These are phyloP conservation scores for Corythoichthys haematopterus DNA, from an alignment of 2,113 vertebrate species.

Conservation along the genomic window DNA sequence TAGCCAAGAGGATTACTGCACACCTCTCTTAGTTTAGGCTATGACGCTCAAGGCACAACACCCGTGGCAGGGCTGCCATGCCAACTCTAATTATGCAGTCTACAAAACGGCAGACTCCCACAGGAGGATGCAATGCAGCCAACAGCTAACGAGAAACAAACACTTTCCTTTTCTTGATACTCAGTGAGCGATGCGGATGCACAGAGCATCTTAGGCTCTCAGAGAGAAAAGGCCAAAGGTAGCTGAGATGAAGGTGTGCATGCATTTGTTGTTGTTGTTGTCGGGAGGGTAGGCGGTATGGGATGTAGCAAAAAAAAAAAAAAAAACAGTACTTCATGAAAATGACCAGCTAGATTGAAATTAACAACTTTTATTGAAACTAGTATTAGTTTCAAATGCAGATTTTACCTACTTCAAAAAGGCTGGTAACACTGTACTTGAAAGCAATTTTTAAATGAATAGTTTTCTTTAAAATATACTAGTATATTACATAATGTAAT, in stretches of 20 bases:
- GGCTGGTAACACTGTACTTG: no score
- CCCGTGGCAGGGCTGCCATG: conserved; percentile 60
- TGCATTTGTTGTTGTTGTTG: background rate
- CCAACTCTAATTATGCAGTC: conserved; percentile 69
- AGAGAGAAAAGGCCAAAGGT: background rate
- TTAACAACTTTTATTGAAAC: no score
- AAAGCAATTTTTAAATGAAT: no score
- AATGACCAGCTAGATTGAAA: no score
- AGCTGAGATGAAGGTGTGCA: conserved; percentile 12
- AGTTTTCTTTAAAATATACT: no score
- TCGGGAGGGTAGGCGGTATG: conserved; percentile 8
- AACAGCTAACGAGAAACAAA: conserved; percentile 63
- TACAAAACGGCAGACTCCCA: conserved; percentile 51
- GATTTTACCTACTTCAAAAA: no score
- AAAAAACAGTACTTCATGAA: no score
- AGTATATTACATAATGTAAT: no score
- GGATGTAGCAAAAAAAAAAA: no score
- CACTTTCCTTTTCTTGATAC: conserved; percentile 44
- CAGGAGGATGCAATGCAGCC: conserved; percentile 49
- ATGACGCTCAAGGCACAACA: conserved; percentile 49
- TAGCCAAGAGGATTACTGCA: conserved; percentile 20
- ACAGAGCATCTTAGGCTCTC: background rate
- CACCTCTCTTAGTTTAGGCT: conserved; percentile 41
- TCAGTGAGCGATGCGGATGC: conserved; percentile 28
- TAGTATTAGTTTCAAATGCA: no score